Conservation (phyloP, 2,113 vertebrate species). For the Columba janthina region DNA sequence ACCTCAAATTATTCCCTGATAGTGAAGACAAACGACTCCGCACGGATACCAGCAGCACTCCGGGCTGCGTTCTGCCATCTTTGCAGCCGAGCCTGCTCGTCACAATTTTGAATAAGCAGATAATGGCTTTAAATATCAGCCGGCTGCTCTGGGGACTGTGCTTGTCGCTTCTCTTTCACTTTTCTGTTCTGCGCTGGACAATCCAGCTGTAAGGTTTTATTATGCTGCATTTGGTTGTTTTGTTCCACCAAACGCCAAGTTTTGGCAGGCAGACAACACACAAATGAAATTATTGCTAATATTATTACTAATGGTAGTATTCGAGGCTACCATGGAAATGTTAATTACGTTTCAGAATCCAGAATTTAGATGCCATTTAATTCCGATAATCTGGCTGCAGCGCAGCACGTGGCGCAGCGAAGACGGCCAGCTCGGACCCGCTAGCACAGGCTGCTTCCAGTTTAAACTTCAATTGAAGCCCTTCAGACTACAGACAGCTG, state of each 20-base stretch:
- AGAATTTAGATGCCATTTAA: conserved; percentile 50
- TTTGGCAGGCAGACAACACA: conserved; percentile 42
- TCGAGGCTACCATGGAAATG: conserved; percentile 60
- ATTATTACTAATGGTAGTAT: conserved; percentile 48
- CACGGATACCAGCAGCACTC: background rate
- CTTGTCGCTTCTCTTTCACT: background rate
- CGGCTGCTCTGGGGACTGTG: background rate
- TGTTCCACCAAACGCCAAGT: conserved; percentile 7
- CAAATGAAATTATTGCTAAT: conserved; percentile 57
- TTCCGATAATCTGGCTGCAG: conserved; percentile 1
- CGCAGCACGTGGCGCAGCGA: background rate
- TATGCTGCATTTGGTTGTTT: background rate
- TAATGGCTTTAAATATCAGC: background rate
- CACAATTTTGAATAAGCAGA: background rate
- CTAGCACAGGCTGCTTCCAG: background rate
- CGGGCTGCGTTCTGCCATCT: background rate
- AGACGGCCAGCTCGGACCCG: background rate
- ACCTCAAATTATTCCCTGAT: background rate
- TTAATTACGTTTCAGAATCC: conserved; percentile 39
- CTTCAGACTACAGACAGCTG: background rate
- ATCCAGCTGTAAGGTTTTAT: background rate
- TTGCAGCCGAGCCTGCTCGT: background rate
- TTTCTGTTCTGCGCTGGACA: background rate
- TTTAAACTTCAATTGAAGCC: background rate
- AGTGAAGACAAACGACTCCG: background rate